Percentiles rank a stretch among this genome's conserved stretches.
Evolutionary conservation across 2,888 invertebrate species (phyloP).

Genomic region (Aethes cnicana): DNA sequence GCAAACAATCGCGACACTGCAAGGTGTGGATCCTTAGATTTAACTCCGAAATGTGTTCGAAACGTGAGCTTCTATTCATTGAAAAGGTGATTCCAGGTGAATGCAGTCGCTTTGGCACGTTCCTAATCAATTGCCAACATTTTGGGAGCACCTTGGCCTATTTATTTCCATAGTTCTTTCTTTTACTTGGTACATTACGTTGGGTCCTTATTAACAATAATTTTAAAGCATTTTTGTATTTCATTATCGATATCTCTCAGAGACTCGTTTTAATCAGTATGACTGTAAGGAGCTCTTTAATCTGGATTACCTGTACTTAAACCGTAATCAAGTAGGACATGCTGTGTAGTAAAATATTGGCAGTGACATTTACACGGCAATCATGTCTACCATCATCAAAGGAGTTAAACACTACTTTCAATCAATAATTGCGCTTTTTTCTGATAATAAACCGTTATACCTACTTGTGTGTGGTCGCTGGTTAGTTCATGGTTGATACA

Average conservation of each 20-base stretch:
- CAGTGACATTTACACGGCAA: constrained; percentile 8
- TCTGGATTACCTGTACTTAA: constrained; percentile 10
- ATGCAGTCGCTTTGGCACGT: constrained; percentile 69
- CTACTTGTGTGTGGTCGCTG: constrained; percentile 16
- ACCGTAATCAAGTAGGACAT: constrained; percentile 11
- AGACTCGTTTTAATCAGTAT: background rate
- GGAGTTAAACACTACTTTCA: constrained; percentile 9
- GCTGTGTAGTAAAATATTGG: constrained; percentile 1
- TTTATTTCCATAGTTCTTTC: constrained; percentile 1
- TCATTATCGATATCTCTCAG: no score
- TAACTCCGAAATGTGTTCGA: constrained; percentile 55
- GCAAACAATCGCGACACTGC: constrained; percentile 70
- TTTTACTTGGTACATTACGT: background rate
- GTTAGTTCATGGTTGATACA: constrained; percentile 3
- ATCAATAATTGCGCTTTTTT: constrained; percentile 14
- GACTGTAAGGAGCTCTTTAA: background rate
- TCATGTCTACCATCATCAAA: constrained; percentile 1
- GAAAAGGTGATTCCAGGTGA: constrained; percentile 60
- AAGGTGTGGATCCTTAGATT: constrained; percentile 62
- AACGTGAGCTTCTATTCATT: constrained; percentile 55
- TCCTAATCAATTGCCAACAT: constrained; percentile 52
- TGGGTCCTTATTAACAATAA: no score
- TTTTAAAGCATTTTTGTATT: no score
- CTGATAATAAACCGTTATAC: constrained; percentile 2
- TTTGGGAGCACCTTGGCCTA: constrained; percentile 49